Percentiles rank a stretch among this genome's conserved stretches.
Conservation (phyloP, 2,797 vertebrate species). For the Ctenosaura bakeri region DNA sequence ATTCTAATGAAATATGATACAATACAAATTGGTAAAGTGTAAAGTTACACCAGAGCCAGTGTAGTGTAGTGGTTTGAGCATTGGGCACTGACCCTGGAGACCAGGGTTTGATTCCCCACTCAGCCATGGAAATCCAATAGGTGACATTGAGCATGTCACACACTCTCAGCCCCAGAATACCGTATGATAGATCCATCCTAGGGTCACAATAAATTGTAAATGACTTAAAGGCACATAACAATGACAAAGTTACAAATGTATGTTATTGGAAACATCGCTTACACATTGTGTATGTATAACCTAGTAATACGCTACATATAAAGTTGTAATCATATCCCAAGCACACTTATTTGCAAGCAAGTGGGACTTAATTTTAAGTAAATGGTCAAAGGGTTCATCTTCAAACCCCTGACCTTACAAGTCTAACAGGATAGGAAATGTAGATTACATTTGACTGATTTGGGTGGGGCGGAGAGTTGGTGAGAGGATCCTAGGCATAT, state of each 20-base stretch:
- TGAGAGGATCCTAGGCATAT: not conserved
- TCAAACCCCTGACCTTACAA: not conserved
- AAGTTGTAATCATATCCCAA: not conserved
- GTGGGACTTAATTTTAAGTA: not conserved
- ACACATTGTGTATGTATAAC: not conserved
- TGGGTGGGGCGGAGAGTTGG: not conserved
- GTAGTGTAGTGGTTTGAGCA: too few relatives aligned
- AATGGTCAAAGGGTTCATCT: not conserved
- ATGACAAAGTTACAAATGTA: not conserved
- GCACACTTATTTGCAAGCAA: not conserved
- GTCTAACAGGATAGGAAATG: not conserved
- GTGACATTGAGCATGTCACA: too few relatives aligned
- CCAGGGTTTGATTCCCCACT: too few relatives aligned
- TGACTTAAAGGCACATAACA: too few relatives aligned
- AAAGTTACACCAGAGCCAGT: not conserved
- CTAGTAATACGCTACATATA: not conserved
- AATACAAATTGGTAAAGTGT: not conserved
- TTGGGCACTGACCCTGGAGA: too few relatives aligned
- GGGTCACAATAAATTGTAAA: too few relatives aligned
- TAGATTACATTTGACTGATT: not conserved
- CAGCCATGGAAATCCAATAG: too few relatives aligned
- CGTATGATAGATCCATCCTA: too few relatives aligned
- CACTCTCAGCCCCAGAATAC: too few relatives aligned
- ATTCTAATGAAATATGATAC: too few relatives aligned
- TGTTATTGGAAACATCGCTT: not conserved